Base-by-base conservation (phyloP, 2,888 invertebrate genomes). In the Tortrix viridana region DNA sequence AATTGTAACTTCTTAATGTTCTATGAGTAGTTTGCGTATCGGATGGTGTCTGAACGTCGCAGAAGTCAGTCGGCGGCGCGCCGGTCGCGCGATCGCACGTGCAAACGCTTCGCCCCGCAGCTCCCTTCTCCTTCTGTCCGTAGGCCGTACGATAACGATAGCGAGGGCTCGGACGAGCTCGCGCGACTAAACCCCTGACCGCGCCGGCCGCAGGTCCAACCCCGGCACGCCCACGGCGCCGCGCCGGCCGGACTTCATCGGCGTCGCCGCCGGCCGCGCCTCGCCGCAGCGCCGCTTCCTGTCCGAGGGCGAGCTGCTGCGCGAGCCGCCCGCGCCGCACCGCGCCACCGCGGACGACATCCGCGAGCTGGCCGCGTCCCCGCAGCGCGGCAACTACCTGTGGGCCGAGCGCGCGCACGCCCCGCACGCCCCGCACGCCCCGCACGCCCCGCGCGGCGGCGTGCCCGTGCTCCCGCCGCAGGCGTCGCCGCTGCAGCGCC, bases 141-240 rank as follows among this genome's bases (percentile, higher is more conserved):
- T 91, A 92, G 92, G 91, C 86, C 87, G 89, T 88, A 90, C 90
- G 90, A 88, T 90, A 90, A 90, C 88, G 88, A 86, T 88, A 89
- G 89, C 89, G 85, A 86, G 85, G 86, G 87, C 87, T 88, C 90
- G 83, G 91, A 91, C 89, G 92, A 92, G 89, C 88, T 89, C 86
- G 88, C 90, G 87, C 89, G 91, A 85, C 88, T 91, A 89, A 78
- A 92, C 89, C 91, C 91, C 87, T 92, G 91, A 92, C 89, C 87
- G 83, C 85, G 87, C 84, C 83, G 86, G 84, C 84, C 93, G 88
- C 95, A 97, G 97, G 95, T 97, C 97, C 75, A 97, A 97, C 93
- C 97, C 97, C 77, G 97, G 97, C 84, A 97, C 97, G 80, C 97
- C 97, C 78, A 97, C 97, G 79, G 96, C 96, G 93, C 96, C 96